Evolutionary conservation across 92 coral and sea anemone species (phyloP).

Genomic region (Porites rus): DNA sequence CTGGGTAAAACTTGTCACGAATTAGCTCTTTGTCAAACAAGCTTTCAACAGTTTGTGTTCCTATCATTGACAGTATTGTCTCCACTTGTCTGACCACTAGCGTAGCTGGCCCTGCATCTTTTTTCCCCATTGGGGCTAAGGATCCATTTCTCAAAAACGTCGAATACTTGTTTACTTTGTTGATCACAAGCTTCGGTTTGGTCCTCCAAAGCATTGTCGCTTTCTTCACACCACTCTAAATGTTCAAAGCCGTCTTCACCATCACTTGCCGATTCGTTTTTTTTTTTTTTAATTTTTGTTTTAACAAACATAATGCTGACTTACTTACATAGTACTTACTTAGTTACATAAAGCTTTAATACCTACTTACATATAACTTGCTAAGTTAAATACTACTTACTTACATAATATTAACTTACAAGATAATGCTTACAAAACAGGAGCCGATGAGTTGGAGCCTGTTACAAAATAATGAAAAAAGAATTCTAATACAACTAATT

Average conservation of each 20-base stretch:
- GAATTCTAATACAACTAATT: no score
- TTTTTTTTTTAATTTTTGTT: no score
- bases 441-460: no score
- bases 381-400: no score
- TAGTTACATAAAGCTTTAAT: no score
- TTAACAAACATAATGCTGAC: no score
- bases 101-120: constrained; percentile 1
- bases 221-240: neutral
- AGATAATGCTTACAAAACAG: no score
- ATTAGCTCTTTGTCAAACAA: constrained; percentile 15
- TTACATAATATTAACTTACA: no score
- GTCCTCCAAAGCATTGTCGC: neutral
- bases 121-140: constrained; percentile 30
- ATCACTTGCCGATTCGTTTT: neutral
- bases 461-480: no score
- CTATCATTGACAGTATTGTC: neutral
- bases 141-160: constrained; percentile 16
- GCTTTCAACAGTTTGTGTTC: constrained; percentile 21
- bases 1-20: constrained; percentile 31
- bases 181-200: neutral
- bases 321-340: no score
- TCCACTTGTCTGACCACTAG: constrained; percentile 14
- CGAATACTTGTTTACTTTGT: neutral
- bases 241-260: neutral
- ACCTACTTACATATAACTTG: no score